phyloP scores from a whole-genome alignment of 2,797 vertebrate species.

The Cyclopterus lumpus region DNA sequence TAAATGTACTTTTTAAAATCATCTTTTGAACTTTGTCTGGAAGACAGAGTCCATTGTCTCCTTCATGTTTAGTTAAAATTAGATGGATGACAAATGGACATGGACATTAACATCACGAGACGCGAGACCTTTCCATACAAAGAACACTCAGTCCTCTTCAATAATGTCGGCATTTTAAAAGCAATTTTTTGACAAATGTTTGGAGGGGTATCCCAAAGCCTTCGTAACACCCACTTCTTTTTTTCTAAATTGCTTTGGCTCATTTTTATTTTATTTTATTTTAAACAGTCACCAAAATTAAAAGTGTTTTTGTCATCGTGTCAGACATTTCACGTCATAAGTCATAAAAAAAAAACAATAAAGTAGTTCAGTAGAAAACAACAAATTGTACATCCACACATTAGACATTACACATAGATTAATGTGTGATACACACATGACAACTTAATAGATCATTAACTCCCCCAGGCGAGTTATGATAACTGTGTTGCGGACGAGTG shows the following conservation, averaged over 20 bases:
- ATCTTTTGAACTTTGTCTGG: not conserved
- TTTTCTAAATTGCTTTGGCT: constrained; percentile 9
- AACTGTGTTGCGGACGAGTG: too few relatives aligned
- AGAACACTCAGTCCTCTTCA: constrained; percentile 22
- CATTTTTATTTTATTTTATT: not conserved
- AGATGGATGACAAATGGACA: not conserved
- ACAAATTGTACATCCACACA: too few relatives aligned
- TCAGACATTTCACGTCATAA: too few relatives aligned
- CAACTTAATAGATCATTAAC: too few relatives aligned
- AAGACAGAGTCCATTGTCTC: not conserved
- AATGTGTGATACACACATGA: too few relatives aligned
- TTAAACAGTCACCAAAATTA: too few relatives aligned
- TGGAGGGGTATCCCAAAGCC: not conserved
- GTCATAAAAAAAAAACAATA: too few relatives aligned
- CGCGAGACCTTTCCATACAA: constrained; percentile 32
- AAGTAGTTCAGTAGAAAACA: too few relatives aligned
- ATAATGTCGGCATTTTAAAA: not conserved
- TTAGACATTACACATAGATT: too few relatives aligned
- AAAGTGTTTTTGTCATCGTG: too few relatives aligned
- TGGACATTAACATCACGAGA: not conserved
- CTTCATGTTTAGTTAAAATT: not conserved
- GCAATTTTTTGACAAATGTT: not conserved
- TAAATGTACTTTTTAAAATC: too few relatives aligned
- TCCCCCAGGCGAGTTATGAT: too few relatives aligned
- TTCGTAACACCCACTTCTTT: not conserved